Conservation (phyloP, 2,797 vertebrate species). For the Lophius americanus region DNA sequence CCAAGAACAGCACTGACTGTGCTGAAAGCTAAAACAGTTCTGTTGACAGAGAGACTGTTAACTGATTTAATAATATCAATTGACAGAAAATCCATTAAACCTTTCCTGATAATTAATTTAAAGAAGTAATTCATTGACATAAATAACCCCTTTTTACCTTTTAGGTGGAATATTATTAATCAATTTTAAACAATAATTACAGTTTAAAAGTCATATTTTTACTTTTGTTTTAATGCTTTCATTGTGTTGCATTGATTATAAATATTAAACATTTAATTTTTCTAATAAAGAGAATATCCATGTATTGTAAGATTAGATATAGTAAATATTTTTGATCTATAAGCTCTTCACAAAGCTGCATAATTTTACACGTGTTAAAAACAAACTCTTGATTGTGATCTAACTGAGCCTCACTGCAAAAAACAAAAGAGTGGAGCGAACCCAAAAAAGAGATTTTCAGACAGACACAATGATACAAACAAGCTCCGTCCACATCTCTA, state of each 20-base stretch:
- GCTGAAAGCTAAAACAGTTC: neutral
- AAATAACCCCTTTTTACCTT: no score
- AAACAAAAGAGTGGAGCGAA: conserved; percentile 8
- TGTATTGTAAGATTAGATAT: conserved; percentile 13
- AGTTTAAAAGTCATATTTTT: neutral
- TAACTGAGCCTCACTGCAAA: conserved; percentile 18
- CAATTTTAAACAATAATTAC: no score
- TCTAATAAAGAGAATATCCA: conserved; percentile 3
- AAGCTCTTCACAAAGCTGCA: conserved; percentile 5
- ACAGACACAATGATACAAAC: conserved; percentile 52
- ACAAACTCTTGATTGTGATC: conserved; percentile 20
- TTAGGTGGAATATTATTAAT: no score
- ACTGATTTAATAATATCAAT: neutral
- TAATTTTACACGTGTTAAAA: conserved; percentile 20
- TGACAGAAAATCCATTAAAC: neutral
- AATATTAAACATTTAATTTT: conserved; percentile 7
- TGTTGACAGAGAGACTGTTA: neutral
- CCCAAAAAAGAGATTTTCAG: conserved; percentile 26
- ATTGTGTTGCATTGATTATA: conserved; percentile 11
- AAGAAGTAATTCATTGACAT: neutral
- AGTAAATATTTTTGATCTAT: neutral
- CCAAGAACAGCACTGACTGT: neutral
- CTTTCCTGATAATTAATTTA: neutral
- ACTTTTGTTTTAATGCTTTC: neutral
- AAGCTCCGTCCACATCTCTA: conserved; percentile 52